These are phyloP conservation scores for Argynnis bischoffii DNA, from an alignment of 2,888 invertebrate genomes.

Conservation along the genomic window DNA sequence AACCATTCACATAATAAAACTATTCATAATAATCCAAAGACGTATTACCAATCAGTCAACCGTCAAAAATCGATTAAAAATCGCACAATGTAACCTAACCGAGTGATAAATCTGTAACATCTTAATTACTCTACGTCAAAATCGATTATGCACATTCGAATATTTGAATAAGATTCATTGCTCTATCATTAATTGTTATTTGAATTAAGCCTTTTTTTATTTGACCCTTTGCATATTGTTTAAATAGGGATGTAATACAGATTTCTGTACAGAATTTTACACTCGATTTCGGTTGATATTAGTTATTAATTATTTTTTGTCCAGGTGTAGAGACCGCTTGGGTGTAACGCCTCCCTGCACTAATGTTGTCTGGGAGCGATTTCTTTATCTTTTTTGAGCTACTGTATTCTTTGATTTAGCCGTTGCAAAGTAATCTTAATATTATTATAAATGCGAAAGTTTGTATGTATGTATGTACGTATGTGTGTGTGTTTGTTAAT, in stretches of 20 bases:
- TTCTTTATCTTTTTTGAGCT: constrained; percentile 27
- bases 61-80: constrained; percentile 63
- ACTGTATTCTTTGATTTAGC: constrained; percentile 23
- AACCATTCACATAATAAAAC: constrained; percentile 13
- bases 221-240: constrained; percentile 16
- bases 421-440: constrained; percentile 16
- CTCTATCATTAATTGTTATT: constrained; percentile 49
- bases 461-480: neutral
- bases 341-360: constrained; percentile 53
- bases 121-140: constrained; percentile 71
- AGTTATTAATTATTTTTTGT: constrained; percentile 48
- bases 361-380: constrained; percentile 46
- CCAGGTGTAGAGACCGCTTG: constrained; percentile 48
- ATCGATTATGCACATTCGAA: constrained; percentile 69
- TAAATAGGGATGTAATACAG: neutral
- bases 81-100: constrained; percentile 57
- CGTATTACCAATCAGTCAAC: constrained; percentile 53
- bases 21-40: constrained; percentile 21
- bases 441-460: constrained; percentile 10
- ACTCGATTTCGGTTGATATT: constrained; percentile 57
- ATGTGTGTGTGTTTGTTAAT: neutral
- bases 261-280: constrained; percentile 47
- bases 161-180: constrained; percentile 73
- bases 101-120: constrained; percentile 58
- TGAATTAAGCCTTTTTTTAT: constrained; percentile 24